Base-by-base conservation (phyloP, 2,888 invertebrate species). In the Melieria crassipennis region DNA sequence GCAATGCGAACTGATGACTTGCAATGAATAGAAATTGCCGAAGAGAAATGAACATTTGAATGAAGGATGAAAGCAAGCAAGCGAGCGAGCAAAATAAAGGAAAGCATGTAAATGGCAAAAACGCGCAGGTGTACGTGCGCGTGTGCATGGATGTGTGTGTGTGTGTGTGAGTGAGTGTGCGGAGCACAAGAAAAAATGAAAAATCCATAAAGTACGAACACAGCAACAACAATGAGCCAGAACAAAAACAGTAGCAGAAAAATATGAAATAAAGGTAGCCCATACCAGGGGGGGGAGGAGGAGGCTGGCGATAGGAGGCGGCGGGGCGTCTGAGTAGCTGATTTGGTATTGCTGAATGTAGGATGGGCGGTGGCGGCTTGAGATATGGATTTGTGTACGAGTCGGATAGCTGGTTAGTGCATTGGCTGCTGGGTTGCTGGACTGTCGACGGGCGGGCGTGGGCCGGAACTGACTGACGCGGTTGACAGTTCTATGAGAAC, bases 21-120 rank as follows among this genome's bases (percentile, higher is more conserved):
- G 77, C 78, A 76, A 78, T 78, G 77, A 78, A 78, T 78, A 78
- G 78, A 78, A 77, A 78, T 77, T 77, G 73, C 65, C 73, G 69
- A 73, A 69, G 70, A 70, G 69, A 63, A 73, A 68, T 72, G 72
- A 73, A 75, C 71, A 72, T 70, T 70, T 70, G 70, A 65, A 70
- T 70, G 70, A 60, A 65, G 57, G 30, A 70, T 65, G 70, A 65
- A 43, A 60, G 45, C 42, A 64, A 50, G 46, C 11, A 55, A 65
- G 45, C 7, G 10, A 52, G 43, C 42, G 45, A 56, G 42, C 45
- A 46, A 42, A 66, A 66, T 7, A 30, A 47, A 46, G 45, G 46
- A 63, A 45, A 56, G 61, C 16, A 30, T 48, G 50, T 11, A 64
- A 64, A 48, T 16, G 50, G 45, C 10, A 58, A 58, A 58, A 13